Evolutionary conservation across 1,140 invertebrate species (phyloP), one percentile per base, ranked within the genome.

Genomic region (Camponotus pennsylvanicus): DNA sequence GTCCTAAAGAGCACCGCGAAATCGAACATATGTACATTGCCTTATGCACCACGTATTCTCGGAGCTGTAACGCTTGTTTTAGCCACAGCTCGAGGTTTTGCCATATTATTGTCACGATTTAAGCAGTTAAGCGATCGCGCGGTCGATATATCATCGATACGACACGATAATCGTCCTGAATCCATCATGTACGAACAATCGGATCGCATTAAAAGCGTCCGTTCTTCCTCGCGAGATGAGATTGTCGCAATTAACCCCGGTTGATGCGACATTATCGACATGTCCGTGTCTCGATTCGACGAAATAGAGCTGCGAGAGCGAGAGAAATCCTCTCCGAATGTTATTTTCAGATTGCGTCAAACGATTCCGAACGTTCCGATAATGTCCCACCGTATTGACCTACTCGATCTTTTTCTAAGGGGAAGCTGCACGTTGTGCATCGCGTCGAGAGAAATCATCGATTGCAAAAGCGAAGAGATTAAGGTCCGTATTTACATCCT

Each of bases 211-310:
- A 59, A 66, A 45, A 88, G 64, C 79, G 69, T 83, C 27, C 79
- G 55, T 61, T 75, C 7, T 45, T 61, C 59, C 11, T 49, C 59
- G n/a, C 27, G 64, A 55, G 45, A n/a, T 18, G 32, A 27, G 32
- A 27, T 88, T 59, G 42, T 73, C 37, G 40, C 32, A 21, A 82
- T 82, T 82, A 15, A 42, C 37, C 7, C 15, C 49, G 64, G 34
- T 88, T 78, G 66, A 80, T 37, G 87, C 59, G 87, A 52, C 75
- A 49, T 77, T 88, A 89, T 89, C 84, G 88, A 85, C 86, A 89
- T 18, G 45, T 61, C 45, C 52, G 27, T 61, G 79, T 61, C 79
- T 82, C 34, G 27, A 82, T 32, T 37, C 67, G 18, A 57, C 11
- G 52, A 40, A 40, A 85, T 59, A 40, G 11, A 78, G 21, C 45